Base-by-base conservation (phyloP, 2,113 vertebrate genomes). In the Anas platyrhynchos region DNA sequence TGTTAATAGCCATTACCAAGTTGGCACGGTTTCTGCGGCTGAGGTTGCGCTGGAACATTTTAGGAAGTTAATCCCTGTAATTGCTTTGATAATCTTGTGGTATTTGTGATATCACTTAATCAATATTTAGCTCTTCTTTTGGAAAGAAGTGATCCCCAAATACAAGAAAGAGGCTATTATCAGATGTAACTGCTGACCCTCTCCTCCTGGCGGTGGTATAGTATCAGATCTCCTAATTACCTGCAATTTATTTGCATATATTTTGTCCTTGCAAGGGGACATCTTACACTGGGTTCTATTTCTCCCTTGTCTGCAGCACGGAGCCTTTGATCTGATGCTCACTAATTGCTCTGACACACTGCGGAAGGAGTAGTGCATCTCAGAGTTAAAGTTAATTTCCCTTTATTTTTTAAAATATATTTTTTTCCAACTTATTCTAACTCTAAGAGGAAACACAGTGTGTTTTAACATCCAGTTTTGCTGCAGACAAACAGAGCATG, bases 201-300 rank as follows among this genome's bases (percentile, higher is more conserved):
- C 73, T 93, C 96, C 95, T 96, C 88, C 96, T 90, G 95, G 91
- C 50, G 75, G 94, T 96, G 81, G 93, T 97, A 97, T 91, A 97
- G 92, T 73, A 90, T 88, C 74, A 90, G 77, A 76, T 90, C 83
- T 96, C 61, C 77, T 68, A 48, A 66, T 91, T 89, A 97, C 85
- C 94, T 96, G 89, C n/a, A 65, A 67, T 93, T 85, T 61, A 62
- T 94, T 92, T 93, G 77, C 92, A 88, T 79, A 41, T 84, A 88
- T 32, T 94, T 93, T 94, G 61, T 75, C 61, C 91, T 96, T 91
- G 34, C n/a, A 79, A 36, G 16, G 36, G 31, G 29, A 75, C 52
- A 48, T 71, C 85, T 77, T 48, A 50, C n/a, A 48, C 27, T 54
- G 29, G 59, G 25, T 81, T 78, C 61, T 91, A 17, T 80, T 78